Evolutionary conservation across 2,113 vertebrate species (phyloP), one percentile per base, ranked within the genome.

Genomic region (Equus quagga): DNA sequence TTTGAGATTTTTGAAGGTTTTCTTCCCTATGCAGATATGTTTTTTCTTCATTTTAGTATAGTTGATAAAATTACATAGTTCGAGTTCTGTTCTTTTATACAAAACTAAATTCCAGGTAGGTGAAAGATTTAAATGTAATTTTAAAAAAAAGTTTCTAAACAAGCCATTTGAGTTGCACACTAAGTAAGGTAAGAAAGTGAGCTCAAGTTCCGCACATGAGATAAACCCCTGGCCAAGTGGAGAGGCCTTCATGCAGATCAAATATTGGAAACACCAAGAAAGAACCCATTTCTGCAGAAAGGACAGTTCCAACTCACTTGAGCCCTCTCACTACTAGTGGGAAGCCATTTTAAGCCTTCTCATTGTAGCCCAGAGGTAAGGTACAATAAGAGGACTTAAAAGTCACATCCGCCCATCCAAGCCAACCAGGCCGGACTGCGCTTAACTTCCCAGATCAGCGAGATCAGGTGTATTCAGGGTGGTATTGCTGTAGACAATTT

Each of bases 1-100:
- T 76, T 81, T 89, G 65, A 64, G 28, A 79, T 85, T 80, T 54
- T 81, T 86, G 21, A 65, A 54, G n/a, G 46, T 69, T 93, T 56
- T 88, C 15, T 93, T 96, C 75, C 19, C 44, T 31, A 64, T 26
- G 26, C 18, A 72, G 7, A 72, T 12, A 41, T 23, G 36, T 31
- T 54, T 88, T 54, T 4, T 18, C 17, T 92, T 69, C 21, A 49
- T 69, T 65, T 80, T 44, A 91, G 11, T 31, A 49, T 41, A 58
- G 3, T 65, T 60, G 10, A 83, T 10, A 96, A 92, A 83, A 91
- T 18, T 17, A n/a, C 3, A n/a, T 12, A 82, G 36, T 26, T 82
- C 72, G 49, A 89, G 12, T 88, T 86, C 7, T 41, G 8, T 44
- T 73, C 28, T 6, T 10, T 41, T 56, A 36, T 2, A 31, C 14